Percentiles rank a stretch among this genome's conserved stretches.
Conservation (phyloP, 1,140 invertebrate genomes). For the Venustaconcha ellipsiformis region DNA sequence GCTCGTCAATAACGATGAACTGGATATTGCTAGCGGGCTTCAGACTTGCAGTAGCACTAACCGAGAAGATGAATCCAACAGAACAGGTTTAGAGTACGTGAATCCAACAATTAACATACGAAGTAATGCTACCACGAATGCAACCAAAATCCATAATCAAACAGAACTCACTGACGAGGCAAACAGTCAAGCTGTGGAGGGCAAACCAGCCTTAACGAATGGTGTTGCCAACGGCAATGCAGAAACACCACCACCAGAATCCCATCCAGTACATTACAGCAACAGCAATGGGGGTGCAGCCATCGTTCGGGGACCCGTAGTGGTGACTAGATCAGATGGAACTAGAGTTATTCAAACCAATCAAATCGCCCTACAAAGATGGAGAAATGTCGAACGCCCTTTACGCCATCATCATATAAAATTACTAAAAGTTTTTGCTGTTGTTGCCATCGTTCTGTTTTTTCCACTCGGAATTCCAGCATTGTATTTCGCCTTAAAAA, state of each 20-base stretch:
- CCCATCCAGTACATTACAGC: slow-evolving; percentile 31
- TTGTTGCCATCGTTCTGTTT: slow-evolving; percentile 42
- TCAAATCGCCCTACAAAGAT: background rate
- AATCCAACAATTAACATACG: slow-evolving; percentile 4
- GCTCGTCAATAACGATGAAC: slow-evolving; percentile 17
- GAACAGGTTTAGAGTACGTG: slow-evolving; percentile 1
- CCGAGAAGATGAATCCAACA: background rate
- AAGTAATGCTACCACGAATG: background rate
- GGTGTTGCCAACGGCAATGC: background rate
- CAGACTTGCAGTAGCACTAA: slow-evolving; percentile 2
- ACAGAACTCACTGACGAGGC: background rate
- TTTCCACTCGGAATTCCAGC: slow-evolving; percentile 54
- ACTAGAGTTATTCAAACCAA: slow-evolving; percentile 30
- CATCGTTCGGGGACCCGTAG: slow-evolving; percentile 31
- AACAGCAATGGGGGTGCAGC: slow-evolving; percentile 19
- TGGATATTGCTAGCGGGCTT: slow-evolving; percentile 25
- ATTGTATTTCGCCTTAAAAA: slow-evolving; percentile 42
- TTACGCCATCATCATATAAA: slow-evolving; percentile 36
- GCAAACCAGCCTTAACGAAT: background rate
- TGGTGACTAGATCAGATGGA: slow-evolving; percentile 18
- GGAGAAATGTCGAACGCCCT: slow-evolving; percentile 20
- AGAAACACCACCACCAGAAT: slow-evolving; percentile 1
- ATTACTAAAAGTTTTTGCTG: slow-evolving; percentile 39
- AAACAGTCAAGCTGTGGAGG: too few species aligned
- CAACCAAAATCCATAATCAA: background rate